Evolutionary conservation across 2,113 vertebrate genomes (phyloP).

Genomic region (Diadophis punctatus): DNA sequence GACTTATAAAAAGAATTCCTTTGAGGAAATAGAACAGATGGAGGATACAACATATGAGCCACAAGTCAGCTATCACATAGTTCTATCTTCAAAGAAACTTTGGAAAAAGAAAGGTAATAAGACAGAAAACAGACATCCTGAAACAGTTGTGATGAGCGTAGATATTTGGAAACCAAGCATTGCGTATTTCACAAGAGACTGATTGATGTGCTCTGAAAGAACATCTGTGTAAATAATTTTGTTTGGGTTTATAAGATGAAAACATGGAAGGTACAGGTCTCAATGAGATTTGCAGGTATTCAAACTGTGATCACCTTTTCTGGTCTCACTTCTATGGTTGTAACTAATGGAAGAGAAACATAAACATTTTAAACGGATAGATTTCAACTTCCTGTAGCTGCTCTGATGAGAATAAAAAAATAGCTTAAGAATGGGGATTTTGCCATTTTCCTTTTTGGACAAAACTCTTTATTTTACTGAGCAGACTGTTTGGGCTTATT

Average conservation of each 20-base stretch:
- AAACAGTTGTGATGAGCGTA: neutral
- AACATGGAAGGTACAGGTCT: neutral
- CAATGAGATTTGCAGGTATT: neutral
- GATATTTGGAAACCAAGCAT: neutral
- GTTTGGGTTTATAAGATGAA: constrained; percentile 1
- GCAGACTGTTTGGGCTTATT: neutral
- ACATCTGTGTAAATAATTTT: constrained; percentile 27
- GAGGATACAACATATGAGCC: constrained; percentile 17
- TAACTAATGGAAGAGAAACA: neutral
- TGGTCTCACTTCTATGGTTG: neutral
- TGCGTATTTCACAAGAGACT: neutral
- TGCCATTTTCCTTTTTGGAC: neutral
- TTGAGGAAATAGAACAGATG: neutral
- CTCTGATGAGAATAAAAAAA: neutral
- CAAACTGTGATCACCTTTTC: neutral
- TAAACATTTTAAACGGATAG: neutral
- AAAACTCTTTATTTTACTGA: neutral
- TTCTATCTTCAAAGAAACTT: constrained; percentile 6
- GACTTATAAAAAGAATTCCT: neutral
- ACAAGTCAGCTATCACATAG: constrained; percentile 20
- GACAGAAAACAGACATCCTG: constrained; percentile 34
- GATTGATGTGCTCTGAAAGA: neutral
- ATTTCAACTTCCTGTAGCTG: neutral
- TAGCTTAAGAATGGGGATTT: neutral
- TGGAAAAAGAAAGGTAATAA: neutral